phyloP scores from a whole-genome alignment of 1,140 invertebrate species.

The Melanaphis sacchari region DNA sequence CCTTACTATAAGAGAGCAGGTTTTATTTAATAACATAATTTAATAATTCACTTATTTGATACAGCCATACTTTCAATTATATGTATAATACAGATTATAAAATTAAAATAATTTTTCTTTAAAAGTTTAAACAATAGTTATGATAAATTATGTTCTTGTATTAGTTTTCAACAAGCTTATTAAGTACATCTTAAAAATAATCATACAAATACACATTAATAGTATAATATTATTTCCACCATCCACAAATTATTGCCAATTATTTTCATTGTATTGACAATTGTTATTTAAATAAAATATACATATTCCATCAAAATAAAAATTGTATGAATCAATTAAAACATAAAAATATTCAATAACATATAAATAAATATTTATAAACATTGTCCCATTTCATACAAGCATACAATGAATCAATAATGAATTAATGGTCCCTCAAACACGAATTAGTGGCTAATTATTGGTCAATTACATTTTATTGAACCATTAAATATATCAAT shows the following conservation, averaged over 20 bases:
- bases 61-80: background rate
- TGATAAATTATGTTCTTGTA: background rate
- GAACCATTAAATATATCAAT: too few species aligned
- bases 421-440: background rate
- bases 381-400: background rate
- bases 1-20: background rate
- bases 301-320: background rate
- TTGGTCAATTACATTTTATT: too few species aligned
- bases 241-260: background rate
- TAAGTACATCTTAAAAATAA: background rate
- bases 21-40: background rate
- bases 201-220: background rate
- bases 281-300: background rate
- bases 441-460: too few species aligned
- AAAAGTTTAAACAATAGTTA: background rate
- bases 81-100: background rate
- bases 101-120: background rate
- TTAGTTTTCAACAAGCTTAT: background rate
- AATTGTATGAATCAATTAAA: background rate
- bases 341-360: constrained; percentile 14
- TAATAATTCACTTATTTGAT: background rate
- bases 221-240: background rate
- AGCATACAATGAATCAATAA: background rate
- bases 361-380: constrained; percentile 10
- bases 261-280: background rate